Percentiles rank a stretch among this genome's conserved stretches.
Conservation (phyloP, 2,888 invertebrate genomes). For the Eubasilissa splendida region DNA sequence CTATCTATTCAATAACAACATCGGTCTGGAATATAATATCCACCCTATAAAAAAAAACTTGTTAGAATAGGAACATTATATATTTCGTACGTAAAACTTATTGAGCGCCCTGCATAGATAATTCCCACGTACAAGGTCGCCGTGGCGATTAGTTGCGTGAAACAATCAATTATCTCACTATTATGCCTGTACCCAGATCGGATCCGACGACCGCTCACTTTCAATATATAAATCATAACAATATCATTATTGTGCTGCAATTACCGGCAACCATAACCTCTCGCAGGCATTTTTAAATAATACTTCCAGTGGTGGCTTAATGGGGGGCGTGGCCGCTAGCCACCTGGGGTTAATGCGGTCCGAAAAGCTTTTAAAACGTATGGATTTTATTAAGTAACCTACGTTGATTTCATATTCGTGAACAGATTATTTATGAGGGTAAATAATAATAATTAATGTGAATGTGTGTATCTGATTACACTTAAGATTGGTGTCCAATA, state of each 20-base stretch:
- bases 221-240: slow-evolving; percentile 40
- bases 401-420: neutral
- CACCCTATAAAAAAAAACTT: no score
- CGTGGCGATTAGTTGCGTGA: slow-evolving; percentile 39
- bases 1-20: no score
- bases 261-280: slow-evolving; percentile 23
- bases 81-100: neutral
- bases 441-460: neutral
- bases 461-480: no score
- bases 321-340: slow-evolving; percentile 1
- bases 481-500: no score
- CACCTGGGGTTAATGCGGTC: slow-evolving; percentile 8
- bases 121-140: slow-evolving; percentile 32
- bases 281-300: slow-evolving; percentile 25
- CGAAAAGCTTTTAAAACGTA: neutral
- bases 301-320: slow-evolving; percentile 9
- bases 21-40: no score
- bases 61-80: no score
- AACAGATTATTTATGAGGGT: neutral
- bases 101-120: slow-evolving; percentile 9
- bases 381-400: slow-evolving; percentile 4
- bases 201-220: slow-evolving; percentile 34
- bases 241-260: slow-evolving; percentile 39
- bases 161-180: slow-evolving; percentile 42
- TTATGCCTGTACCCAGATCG: slow-evolving; percentile 26